Conservation (phyloP, 2,113 vertebrate genomes). For the Zeus faber region DNA sequence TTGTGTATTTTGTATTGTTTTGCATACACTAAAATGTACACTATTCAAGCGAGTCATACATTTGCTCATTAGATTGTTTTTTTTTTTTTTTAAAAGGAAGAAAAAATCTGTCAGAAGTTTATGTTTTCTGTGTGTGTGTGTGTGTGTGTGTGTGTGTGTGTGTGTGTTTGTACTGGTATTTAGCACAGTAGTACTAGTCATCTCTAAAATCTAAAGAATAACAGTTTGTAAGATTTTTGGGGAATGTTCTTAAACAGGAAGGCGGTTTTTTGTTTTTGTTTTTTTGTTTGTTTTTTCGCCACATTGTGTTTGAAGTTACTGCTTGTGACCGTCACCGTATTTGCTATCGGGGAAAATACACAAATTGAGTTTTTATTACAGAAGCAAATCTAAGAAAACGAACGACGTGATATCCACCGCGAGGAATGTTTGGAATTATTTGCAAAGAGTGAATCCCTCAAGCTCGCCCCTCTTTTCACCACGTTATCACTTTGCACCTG, state of each 20-base stretch:
- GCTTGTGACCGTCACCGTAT: background rate
- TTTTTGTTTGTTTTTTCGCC: constrained; percentile 11
- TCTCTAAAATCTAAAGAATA: constrained; percentile 35
- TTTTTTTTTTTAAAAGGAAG: constrained; percentile 57
- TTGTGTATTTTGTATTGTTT: constrained; percentile 43
- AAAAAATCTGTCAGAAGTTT: constrained; percentile 35
- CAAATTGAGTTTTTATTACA: no score
- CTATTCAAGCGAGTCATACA: constrained; percentile 44
- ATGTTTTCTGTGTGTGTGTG: constrained; percentile 33
- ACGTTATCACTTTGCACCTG: no score
- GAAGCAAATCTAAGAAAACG: no score
- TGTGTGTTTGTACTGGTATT: constrained; percentile 61
- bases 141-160: constrained; percentile 37
- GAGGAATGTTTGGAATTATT: no score
- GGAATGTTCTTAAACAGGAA: constrained; percentile 13
- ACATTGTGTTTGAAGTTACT: constrained; percentile 3
- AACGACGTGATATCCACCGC: no score
- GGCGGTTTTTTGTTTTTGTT: background rate
- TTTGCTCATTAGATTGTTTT: constrained; percentile 50
- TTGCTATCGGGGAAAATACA: background rate
- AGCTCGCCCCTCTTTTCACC: no score
- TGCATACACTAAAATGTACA: constrained; percentile 49
- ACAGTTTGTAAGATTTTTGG: constrained; percentile 50
- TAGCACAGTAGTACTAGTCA: constrained; percentile 64
- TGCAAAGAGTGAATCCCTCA: no score